Conservation (phyloP, 30 jellyfish, hydroid and myxozoan genomes). For the Aurelia sp. region DNA sequence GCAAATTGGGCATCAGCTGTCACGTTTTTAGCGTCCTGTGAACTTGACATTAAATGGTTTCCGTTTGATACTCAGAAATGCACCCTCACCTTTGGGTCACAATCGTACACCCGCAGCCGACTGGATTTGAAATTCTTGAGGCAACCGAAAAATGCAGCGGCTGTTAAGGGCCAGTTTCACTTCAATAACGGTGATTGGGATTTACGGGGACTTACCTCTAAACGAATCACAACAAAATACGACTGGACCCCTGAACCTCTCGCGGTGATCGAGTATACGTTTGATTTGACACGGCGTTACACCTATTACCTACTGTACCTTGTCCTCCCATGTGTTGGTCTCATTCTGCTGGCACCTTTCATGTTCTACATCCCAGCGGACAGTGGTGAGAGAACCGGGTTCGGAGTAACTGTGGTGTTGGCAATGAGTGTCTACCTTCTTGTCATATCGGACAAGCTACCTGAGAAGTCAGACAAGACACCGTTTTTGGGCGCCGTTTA, state of each 20-base stretch:
- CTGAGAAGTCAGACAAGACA: constrained; percentile 88
- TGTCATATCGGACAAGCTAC: constrained; percentile 88
- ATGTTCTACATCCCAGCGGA: constrained; percentile 86
- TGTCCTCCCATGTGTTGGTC: constrained; percentile 79
- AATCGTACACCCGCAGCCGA: constrained; percentile 44
- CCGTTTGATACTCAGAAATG: constrained; percentile 69
- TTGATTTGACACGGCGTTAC: constrained; percentile 47
- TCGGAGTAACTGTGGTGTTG: constrained; percentile 82
- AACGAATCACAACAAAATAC: neutral
- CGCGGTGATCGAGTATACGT: constrained; percentile 35
- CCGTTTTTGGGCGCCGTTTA: constrained; percentile 83
- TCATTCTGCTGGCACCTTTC: constrained; percentile 53
- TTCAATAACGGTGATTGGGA: constrained; percentile 61
- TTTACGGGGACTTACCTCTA: constrained; percentile 9
- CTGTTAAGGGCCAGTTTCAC: constrained; percentile 34
- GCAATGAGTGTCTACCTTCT: constrained; percentile 85
- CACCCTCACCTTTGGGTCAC: constrained; percentile 63
- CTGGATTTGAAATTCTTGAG: constrained; percentile 29
- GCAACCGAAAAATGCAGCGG: constrained; percentile 45
- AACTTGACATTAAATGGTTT: constrained; percentile 47
- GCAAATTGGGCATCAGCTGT: constrained; percentile 55
- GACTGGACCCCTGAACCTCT: constrained; percentile 57
- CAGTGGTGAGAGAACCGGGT: constrained; percentile 93
- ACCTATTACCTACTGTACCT: constrained; percentile 70
- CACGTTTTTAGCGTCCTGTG: constrained; percentile 45